Evolutionary conservation across 2,888 invertebrate genomes (phyloP).

Genomic region (Tetropium fuscum): DNA sequence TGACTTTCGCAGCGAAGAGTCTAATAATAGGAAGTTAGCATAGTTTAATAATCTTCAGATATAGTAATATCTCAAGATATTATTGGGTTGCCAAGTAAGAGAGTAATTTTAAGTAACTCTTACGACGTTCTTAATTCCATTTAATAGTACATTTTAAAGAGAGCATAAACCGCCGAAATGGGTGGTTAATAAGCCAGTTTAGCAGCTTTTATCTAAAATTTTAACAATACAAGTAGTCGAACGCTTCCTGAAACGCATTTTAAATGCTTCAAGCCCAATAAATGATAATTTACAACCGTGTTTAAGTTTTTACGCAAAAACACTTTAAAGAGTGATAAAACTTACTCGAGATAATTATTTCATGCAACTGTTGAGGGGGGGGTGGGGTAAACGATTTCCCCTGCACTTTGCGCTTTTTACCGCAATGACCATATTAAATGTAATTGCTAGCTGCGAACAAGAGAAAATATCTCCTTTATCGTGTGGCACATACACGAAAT

Average conservation of each 20-base stretch:
- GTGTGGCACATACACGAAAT: constrained; percentile 27
- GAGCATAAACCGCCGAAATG: constrained; percentile 17
- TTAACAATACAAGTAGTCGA: constrained; percentile 34
- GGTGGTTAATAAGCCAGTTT: constrained; percentile 25
- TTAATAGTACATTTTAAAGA: constrained; percentile 9
- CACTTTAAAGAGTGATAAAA: constrained; percentile 51
- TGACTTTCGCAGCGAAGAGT: no score
- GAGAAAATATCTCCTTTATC: constrained; percentile 30
- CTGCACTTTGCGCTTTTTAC: constrained; percentile 21
- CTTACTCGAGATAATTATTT: constrained; percentile 47
- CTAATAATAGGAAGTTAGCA: no score
- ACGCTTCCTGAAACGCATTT: constrained; percentile 32
- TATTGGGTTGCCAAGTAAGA: no score
- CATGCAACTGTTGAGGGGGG: constrained; percentile 47
- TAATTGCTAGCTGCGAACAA: constrained; percentile 19
- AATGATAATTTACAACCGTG: constrained; percentile 47
- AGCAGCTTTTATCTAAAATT: constrained; percentile 29
- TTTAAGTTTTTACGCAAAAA: constrained; percentile 38
- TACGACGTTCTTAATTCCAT: no score
- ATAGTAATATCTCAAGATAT: no score
- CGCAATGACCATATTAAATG: constrained; percentile 15
- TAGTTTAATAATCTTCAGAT: no score
- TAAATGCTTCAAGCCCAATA: constrained; percentile 43
- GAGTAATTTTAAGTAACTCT: no score
- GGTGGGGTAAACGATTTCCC: constrained; percentile 37